Evolutionary conservation across 2,797 vertebrate species (phyloP), one percentile per base, ranked within the genome.

Genomic region (Sebastes glaucus): DNA sequence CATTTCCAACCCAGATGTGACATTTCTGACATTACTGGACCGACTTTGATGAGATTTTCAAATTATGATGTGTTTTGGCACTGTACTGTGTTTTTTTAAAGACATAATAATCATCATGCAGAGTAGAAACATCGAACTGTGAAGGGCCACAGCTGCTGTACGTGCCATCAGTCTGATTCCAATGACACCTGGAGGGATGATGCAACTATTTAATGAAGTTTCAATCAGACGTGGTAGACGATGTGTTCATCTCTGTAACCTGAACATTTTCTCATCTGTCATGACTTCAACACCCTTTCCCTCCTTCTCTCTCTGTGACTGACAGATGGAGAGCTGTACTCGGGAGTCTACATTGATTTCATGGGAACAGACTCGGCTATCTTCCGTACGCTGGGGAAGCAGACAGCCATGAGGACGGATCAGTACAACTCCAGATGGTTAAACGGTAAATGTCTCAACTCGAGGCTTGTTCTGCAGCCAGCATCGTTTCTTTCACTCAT

Each of bases 401-500:
- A 99, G 94, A 99, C 98, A 0, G 98, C 98, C 93, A 99, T 99
- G 98, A 97, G 99, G 92, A 99, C 98, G 0, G 99, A 99, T 92
- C 99, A 99, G 94, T 99, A 99, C 95, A 99, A 99, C 89, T 99
- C 99, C 64, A 98, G 98, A 93, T 99, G 99, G 99, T 96, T 99
- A 78, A 99, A 99, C 0, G 99, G 99, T 99, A 93, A 92, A 92
- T 59, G 81, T 87, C 88, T 83, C 72, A 46, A 60, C 69, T 85
- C 76, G 14, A 53, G 1, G 52, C 67, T 85, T 76, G 69, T 80
- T 76, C 76, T 77, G 57, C 67, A 49, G 72, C 78, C 87, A 76
- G 71, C 74, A 55, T 75, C 42, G 32, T 74, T 81, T 79, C 42
- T 32, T 74, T 61, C 32, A 56, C 80, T 85, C 56, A 55, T 77